These are phyloP conservation scores for Heliornis fulica DNA, from an alignment of 2,113 vertebrate species.

Conservation along the genomic window DNA sequence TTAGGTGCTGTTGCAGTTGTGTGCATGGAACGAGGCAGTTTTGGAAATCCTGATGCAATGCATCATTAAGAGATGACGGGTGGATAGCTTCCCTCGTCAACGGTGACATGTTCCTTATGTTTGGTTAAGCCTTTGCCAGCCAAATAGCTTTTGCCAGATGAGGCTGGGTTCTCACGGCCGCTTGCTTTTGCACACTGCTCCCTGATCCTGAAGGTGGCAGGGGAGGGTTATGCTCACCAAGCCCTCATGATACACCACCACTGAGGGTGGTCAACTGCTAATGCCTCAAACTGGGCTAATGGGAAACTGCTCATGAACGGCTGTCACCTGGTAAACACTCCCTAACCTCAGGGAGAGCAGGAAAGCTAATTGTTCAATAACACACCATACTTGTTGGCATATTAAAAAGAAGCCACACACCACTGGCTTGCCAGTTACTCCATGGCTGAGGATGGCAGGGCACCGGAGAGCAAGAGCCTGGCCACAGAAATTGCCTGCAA, in stretches of 20 bases:
- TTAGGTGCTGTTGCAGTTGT: background rate
- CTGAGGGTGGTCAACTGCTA: background rate
- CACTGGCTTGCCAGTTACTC: background rate
- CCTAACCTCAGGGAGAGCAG: background rate
- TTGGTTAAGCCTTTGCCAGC: background rate
- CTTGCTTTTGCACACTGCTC: fast-evolving
- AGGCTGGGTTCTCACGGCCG: fast-evolving
- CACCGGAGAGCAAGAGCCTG: background rate
- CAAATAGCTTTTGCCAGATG: background rate
- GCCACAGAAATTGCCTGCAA: background rate
- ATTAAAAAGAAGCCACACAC: background rate
- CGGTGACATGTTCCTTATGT: background rate
- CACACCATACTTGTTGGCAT: fast-evolving
- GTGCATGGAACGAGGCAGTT: background rate
- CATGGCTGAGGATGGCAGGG: fast-evolving
- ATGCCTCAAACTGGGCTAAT: background rate
- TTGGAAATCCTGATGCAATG: background rate
- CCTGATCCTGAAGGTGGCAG: background rate
- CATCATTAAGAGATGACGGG: background rate
- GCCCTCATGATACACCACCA: background rate
- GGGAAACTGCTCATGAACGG: background rate
- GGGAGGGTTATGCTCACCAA: background rate
- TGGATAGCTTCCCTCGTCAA: background rate
- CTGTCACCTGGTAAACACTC: fast-evolving
- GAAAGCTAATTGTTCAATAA: background rate